Evolutionary conservation across 2,113 vertebrate species (phyloP).

Genomic region (Candoia aspera): DNA sequence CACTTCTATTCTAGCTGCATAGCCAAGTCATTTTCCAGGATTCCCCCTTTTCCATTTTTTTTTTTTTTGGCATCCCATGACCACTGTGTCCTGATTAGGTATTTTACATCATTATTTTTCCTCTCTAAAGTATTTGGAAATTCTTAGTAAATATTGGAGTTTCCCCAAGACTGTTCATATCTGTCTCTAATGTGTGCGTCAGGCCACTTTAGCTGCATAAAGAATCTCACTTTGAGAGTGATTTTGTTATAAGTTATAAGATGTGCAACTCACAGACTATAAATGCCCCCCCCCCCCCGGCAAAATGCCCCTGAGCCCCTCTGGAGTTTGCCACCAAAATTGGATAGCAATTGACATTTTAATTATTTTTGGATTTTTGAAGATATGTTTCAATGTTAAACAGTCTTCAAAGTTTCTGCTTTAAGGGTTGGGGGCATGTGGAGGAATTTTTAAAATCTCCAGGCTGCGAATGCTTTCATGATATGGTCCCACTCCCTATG

Average conservation of each 20-base stretch:
- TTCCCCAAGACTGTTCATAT: neutral
- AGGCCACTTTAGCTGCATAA: neutral
- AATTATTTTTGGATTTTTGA: neutral
- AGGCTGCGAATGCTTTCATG: neutral
- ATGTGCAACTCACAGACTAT: neutral
- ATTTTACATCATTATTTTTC: too few relatives aligned
- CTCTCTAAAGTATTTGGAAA: neutral
- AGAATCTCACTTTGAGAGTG: neutral
- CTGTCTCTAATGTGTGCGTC: neutral
- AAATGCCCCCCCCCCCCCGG: neutral
- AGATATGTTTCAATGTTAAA: neutral
- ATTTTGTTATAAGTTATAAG: neutral
- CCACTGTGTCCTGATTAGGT: neutral
- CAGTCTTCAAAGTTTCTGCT: neutral
- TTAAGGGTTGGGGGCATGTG: neutral
- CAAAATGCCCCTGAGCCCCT: neutral
- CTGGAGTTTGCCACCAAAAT: neutral
- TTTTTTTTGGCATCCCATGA: neutral
- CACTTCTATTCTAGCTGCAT: neutral
- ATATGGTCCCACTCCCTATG: neutral
- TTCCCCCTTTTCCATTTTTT: neutral
- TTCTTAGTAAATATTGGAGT: neutral
- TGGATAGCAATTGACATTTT: neutral
- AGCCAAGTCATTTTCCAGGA: neutral
- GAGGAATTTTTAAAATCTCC: neutral